Evolutionary conservation across 2,797 vertebrate genomes (phyloP).

Genomic region (Chromobotia macracanthus): DNA sequence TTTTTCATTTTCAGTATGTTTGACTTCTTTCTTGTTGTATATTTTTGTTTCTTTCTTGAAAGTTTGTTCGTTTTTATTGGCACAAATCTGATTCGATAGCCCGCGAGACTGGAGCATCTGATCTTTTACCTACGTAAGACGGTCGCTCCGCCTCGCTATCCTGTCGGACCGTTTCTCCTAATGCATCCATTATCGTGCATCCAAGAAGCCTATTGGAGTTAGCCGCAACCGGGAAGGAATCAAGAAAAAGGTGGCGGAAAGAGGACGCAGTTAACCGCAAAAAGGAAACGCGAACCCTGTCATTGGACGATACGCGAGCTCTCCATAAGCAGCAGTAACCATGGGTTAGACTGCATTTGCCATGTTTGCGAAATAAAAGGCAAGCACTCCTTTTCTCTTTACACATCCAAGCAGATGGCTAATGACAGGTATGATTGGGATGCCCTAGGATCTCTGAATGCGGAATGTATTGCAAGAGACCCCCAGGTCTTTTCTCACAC

Average conservation of each 20-base stretch:
- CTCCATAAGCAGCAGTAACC: conserved; percentile 49
- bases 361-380: conserved; percentile 71
- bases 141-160: conserved; percentile 63
- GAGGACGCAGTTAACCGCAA: conserved; percentile 48
- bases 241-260: conserved; percentile 22
- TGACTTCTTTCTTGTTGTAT: too few relatives aligned
- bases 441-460: conserved; percentile 44
- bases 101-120: conserved; percentile 50
- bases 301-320: conserved; percentile 49
- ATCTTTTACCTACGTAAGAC: conserved; percentile 67
- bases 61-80: too few relatives aligned
- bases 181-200: conserved; percentile 71
- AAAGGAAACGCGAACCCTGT: conserved; percentile 51
- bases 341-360: conserved; percentile 65
- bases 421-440: conserved; percentile 50
- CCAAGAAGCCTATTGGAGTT: conserved; percentile 63
- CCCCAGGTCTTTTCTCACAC: conserved; percentile 33
- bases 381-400: conserved; percentile 55
- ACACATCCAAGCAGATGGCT: conserved; percentile 54
- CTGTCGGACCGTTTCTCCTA: conserved; percentile 70
- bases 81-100: not conserved
- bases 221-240: conserved; percentile 14
- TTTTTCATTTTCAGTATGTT: too few relatives aligned
- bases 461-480: conserved; percentile 25
- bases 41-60: not conserved